Evolutionary conservation across 2,888 invertebrate genomes (phyloP).

Genomic region (Dicranocentrus wangi): DNA sequence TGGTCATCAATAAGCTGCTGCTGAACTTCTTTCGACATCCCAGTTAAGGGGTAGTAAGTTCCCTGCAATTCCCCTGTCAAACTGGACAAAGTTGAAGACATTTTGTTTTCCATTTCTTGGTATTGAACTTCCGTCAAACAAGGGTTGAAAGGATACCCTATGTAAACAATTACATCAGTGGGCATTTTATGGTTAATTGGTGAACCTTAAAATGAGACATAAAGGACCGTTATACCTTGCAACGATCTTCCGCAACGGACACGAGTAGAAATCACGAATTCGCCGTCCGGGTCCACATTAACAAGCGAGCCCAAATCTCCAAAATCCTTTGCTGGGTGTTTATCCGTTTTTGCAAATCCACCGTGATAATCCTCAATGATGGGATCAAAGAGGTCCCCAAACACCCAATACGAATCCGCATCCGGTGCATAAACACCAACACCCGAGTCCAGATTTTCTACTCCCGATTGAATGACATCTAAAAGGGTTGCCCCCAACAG

Average conservation of each 20-base stretch:
- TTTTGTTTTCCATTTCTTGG: slow-evolving; percentile 95
- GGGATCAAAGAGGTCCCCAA: slow-evolving; percentile 95
- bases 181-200: no score
- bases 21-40: slow-evolving; percentile 96
- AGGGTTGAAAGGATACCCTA: slow-evolving; percentile 97
- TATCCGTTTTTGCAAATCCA: slow-evolving; percentile 95
- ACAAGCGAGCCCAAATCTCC: slow-evolving; percentile 92
- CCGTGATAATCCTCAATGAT: slow-evolving; percentile 98
- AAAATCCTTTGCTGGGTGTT: slow-evolving; percentile 94
- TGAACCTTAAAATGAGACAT: no score
- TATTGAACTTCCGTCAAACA: slow-evolving; percentile 97
- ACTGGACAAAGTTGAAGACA: slow-evolving; percentile 86
- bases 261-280: slow-evolving; percentile 93
- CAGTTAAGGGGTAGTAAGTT: slow-evolving; percentile 94
- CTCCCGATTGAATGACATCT: slow-evolving; percentile 95
- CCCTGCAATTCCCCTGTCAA: slow-evolving; percentile 93
- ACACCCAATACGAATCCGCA: slow-evolving; percentile 94
- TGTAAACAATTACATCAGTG: no score
- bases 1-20: slow-evolving; percentile 98
- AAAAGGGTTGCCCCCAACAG: slow-evolving; percentile 90
- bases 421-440: slow-evolving; percentile 98
- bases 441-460: slow-evolving; percentile 96
- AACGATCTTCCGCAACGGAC: slow-evolving; percentile 94
- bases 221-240: slow-evolving; percentile 68
- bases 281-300: slow-evolving; percentile 92